Conservation (phyloP, 2,797 vertebrate genomes). For the Gadopsis marmoratus region DNA sequence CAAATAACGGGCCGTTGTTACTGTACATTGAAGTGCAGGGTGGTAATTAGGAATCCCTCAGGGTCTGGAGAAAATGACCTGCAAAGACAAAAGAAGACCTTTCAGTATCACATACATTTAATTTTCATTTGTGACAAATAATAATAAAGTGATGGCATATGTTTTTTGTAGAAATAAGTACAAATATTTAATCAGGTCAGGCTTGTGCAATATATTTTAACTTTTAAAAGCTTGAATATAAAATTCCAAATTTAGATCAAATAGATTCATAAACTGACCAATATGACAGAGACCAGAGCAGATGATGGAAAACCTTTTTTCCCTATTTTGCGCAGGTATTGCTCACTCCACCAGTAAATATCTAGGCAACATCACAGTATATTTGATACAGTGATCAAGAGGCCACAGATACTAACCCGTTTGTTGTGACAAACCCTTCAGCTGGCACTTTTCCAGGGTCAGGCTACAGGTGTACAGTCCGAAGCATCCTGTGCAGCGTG, state of each 20-base stretch:
- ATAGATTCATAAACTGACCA: background rate
- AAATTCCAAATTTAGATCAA: background rate
- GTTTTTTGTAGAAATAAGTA: background rate
- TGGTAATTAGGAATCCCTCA: conserved; percentile 27
- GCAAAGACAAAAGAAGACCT: conserved; percentile 21
- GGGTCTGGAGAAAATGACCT: conserved; percentile 55
- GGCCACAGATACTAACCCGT: conserved; percentile 36
- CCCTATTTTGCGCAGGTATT: background rate
- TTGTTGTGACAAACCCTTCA: conserved; percentile 63
- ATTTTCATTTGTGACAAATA: background rate
- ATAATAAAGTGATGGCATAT: background rate
- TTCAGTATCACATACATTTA: background rate
- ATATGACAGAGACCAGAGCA: background rate
- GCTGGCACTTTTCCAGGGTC: conserved; percentile 39
- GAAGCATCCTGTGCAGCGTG: conserved; percentile 57
- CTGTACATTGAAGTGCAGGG: background rate
- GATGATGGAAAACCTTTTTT: background rate
- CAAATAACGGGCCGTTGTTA: background rate
- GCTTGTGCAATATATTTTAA: background rate
- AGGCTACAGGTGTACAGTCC: conserved; percentile 62
- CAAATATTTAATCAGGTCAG: background rate
- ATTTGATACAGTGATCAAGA: too few relatives aligned
- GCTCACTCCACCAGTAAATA: background rate
- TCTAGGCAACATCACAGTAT: background rate
- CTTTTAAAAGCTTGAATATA: too few relatives aligned